Percentiles rank a stretch among this genome's conserved stretches.
Evolutionary conservation across 2,113 vertebrate species (phyloP).

Genomic region (Synchiropus splendidus): DNA sequence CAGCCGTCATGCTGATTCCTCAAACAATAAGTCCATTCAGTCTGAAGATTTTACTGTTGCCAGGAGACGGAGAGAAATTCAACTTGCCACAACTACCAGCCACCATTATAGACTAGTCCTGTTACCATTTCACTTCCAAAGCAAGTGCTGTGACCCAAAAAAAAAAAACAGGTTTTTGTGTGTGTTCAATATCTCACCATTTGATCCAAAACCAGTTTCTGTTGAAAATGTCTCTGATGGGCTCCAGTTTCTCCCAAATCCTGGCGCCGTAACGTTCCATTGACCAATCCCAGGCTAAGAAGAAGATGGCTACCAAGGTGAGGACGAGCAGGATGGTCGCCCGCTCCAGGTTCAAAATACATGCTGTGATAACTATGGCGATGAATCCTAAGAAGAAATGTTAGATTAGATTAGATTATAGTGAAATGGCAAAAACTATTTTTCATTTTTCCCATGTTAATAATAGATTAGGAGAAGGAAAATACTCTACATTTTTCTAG

Average conservation of each 20-base stretch:
- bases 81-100: not conserved
- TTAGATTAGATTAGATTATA: no score
- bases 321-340: constrained; percentile 72
- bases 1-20: constrained; percentile 7
- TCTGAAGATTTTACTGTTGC: constrained; percentile 12
- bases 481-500: no score
- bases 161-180: no score
- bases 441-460: no score
- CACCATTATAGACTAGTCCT: no score
- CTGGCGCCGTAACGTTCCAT: constrained; percentile 64
- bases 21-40: constrained; percentile 7
- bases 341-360: constrained; percentile 71
- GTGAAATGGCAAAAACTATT: no score
- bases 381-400: constrained; percentile 69
- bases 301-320: constrained; percentile 64
- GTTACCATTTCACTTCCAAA: no score
- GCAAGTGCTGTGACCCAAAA: no score
- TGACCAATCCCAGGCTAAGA: constrained; percentile 74
- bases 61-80: constrained; percentile 11
- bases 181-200: constrained; percentile 63
- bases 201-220: constrained; percentile 70
- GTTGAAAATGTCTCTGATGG: constrained; percentile 39
- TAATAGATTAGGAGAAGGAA: no score
- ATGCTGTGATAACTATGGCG: constrained; percentile 68
- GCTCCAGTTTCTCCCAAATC: constrained; percentile 50